Conservation (phyloP, 2,888 invertebrate species). For the Cataglyphis altisquamis region DNA sequence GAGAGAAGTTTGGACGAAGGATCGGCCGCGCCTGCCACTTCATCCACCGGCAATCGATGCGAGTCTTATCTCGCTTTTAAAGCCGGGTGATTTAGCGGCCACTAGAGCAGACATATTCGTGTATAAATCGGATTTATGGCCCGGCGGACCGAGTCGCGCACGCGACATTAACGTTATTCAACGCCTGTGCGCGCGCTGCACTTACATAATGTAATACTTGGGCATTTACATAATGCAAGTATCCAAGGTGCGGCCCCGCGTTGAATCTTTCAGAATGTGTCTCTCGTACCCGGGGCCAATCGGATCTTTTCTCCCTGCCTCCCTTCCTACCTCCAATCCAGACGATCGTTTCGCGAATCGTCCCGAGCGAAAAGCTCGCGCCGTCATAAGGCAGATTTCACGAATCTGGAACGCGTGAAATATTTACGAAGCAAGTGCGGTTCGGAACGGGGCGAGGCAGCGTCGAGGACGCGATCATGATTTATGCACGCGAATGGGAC, state of each 20-base stretch:
- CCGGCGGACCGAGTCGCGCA: conserved; percentile 14
- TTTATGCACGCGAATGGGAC: conserved; percentile 59
- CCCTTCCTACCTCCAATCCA: neutral
- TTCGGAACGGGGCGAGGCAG: neutral
- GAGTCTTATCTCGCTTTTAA: conserved; percentile 47
- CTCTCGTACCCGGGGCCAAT: conserved; percentile 39
- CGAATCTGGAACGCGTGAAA: conserved; percentile 66
- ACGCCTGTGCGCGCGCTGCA: conserved; percentile 39
- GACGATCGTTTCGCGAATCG: conserved; percentile 16
- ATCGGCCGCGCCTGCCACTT: conserved; percentile 29
- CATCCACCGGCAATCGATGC: conserved; percentile 47
- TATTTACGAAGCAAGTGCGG: conserved; percentile 55
- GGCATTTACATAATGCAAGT: conserved; percentile 55
- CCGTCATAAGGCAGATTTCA: conserved; percentile 48
- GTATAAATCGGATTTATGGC: conserved; percentile 51
- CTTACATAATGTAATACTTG: conserved; percentile 57
- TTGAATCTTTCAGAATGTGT: conserved; percentile 45
- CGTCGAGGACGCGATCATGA: conserved; percentile 53
- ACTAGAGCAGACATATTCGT: conserved; percentile 53
- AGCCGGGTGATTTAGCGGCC: conserved; percentile 50
- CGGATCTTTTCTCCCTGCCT: neutral
- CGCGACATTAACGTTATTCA: conserved; percentile 57
- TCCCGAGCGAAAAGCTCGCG: conserved; percentile 34
- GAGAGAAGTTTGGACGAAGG: conserved; percentile 1
- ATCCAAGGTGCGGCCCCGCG: conserved; percentile 35